Conservation (phyloP, 2,797 vertebrate species). For the Valencia hispanica region DNA sequence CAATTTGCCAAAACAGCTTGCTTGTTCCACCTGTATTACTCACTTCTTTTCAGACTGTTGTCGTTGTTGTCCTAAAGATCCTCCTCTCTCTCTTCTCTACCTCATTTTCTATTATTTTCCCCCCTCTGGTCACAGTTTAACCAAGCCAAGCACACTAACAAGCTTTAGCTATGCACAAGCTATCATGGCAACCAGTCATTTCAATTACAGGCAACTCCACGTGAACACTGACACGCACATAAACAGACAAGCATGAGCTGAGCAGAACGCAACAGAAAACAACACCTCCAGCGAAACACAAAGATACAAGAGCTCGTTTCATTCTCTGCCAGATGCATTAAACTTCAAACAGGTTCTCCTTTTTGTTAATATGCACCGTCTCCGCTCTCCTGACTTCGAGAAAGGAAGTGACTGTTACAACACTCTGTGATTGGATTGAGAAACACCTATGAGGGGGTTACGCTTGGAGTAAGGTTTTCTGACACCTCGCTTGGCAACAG, state of each 20-base stretch:
- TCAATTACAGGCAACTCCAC: slow-evolving; percentile 57
- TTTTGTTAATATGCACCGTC: slow-evolving; percentile 59
- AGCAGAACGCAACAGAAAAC: slow-evolving; percentile 42
- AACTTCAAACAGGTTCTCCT: slow-evolving; percentile 65
- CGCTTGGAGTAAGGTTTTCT: slow-evolving; percentile 57
- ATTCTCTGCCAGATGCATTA: slow-evolving; percentile 64
- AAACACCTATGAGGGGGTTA: slow-evolving; percentile 60
- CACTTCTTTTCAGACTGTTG: slow-evolving; percentile 24
- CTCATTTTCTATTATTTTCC: slow-evolving; percentile 14
- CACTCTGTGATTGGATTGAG: slow-evolving; percentile 52
- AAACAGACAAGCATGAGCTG: slow-evolving; percentile 20
- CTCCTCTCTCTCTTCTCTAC: background rate
- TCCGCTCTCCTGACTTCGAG: slow-evolving; percentile 50
- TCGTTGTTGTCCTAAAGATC: slow-evolving; percentile 6
- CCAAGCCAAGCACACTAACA: slow-evolving; percentile 62
- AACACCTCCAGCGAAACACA: slow-evolving; percentile 59
- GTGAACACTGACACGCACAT: slow-evolving; percentile 9
- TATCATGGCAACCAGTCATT: slow-evolving; percentile 66
- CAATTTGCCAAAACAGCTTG: slow-evolving; percentile 48
- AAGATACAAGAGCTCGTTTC: slow-evolving; percentile 56
- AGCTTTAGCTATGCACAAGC: slow-evolving; percentile 58
- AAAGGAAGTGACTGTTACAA: slow-evolving; percentile 57
- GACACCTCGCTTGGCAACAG: slow-evolving; percentile 66
- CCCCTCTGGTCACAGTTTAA: slow-evolving; percentile 40
- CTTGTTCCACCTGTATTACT: slow-evolving; percentile 48